Evolutionary conservation across 2,888 invertebrate species (phyloP), one percentile per base, ranked within the genome.

Genomic region (Napeogenes inachia): DNA sequence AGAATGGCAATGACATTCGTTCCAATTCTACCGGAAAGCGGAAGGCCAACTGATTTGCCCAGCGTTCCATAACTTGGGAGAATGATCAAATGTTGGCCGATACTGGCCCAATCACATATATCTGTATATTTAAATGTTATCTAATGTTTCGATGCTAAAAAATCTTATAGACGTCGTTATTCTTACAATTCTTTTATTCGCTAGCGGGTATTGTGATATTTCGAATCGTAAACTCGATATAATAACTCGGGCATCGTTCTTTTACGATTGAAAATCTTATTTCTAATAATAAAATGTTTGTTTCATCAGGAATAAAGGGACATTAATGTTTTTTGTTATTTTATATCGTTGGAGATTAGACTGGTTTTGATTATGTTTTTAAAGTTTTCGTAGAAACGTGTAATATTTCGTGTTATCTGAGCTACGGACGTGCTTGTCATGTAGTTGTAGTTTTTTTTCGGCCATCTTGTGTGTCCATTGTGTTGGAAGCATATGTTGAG

Each of bases 241-340:
- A 83, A 87, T 87, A 87, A 84, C 85, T 79, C 71, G 64, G 77
- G 79, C 80, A 75, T 76, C 79, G 79, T 74, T 77, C 78, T 75
- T 88, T 89, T 89, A 89, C 79, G 85, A 84, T 85, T 78, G 82
- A 83, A 88, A 89, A 89, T 84, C 83, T 85, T 87, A 87, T 88
- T 85, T 83, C 87, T 87, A 87, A 88, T 87, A 89, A 87, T 87
- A 89, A 89, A 89, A 87, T 79, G 84, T 84, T 81, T 85, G 86
- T 86, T 89, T 87, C 87, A 89, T 89, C 78, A 76, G 74, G 70
- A 78, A 64, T 77, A 87, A 87, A 86, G 81, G 68, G 78, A 73
- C 78, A 83, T 85, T 86, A 85, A 81, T 72, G 73, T 78, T 78
- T 83, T 84, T 80, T 67, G 65, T 66, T 75, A 78, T 80, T 81